Evolutionary conservation across 2,888 invertebrate species (phyloP), one percentile per base, ranked within the genome.

Genomic region (Drosophila neutralis): DNA sequence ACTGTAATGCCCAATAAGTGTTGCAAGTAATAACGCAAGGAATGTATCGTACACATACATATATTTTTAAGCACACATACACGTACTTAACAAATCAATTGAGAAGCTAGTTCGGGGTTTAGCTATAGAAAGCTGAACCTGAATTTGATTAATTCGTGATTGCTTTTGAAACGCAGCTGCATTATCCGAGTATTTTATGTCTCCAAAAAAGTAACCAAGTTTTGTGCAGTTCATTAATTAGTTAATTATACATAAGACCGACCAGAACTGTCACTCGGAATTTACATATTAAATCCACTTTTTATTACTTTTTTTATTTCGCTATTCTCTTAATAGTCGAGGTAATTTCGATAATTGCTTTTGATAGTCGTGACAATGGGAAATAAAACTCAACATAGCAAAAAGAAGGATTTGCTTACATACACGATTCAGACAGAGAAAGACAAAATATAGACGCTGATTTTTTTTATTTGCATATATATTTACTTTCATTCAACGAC

Each of bases 61-160:
- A 21, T 15, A n/a, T n/a, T 15, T 27, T 35, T 59, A 13, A 5
- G 21, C 21, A 10, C 10, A 35, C 10, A 29, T 49, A 49, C 27
- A 29, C 8, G 4, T 18, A 48, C 45, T 18, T 5, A 4, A 49
- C 18, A 27, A 49, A 31, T n/a, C 7, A 31, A 11, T 21, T 21
- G 21, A n/a, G 18, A 40, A 56, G 29, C n/a, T 21, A 56, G 13
- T 29, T 36, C 8, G n/a, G 15, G n/a, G 15, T 36, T 18, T 2
- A 40, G 56, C 40, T 31, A 29, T 21, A 57, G 38, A 38, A 40
- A 56, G 56, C 29, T 49, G 49, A 24, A 24, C n/a, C 15, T 29
- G 29, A 5, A 29, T 4, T 40, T 38, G 4, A 40, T 40, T 27
- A 36, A 27, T 24, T 10, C 15, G 18, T 27, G 27, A 27, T 27